Percentiles rank a stretch among this genome's conserved stretches.
Conservation (phyloP, 2,113 vertebrate species). For the Chloropsis hardwickii region DNA sequence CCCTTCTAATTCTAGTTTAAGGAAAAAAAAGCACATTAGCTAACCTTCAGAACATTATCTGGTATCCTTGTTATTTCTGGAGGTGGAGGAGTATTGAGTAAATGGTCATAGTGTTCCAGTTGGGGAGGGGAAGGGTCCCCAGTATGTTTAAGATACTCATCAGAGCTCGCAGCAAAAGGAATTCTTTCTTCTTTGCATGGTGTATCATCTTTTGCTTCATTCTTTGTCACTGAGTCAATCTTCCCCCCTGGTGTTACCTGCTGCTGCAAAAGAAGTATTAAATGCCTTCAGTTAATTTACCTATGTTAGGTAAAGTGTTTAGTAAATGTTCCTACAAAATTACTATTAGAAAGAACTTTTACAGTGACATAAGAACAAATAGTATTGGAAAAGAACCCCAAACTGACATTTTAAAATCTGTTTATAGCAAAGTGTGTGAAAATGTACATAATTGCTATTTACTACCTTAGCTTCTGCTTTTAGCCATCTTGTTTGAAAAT, state of each 20-base stretch:
- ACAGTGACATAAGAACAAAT: neutral
- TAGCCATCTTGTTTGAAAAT: conserved; percentile 74
- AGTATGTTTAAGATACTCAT: conserved; percentile 47
- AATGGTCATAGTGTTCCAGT: conserved; percentile 65
- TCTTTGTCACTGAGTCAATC: neutral
- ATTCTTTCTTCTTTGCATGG: neutral
- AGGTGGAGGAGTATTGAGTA: conserved; percentile 70
- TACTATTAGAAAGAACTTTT: neutral
- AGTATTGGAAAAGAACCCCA: neutral
- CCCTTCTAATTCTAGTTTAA: neutral
- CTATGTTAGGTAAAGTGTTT: neutral
- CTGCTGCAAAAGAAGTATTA: neutral
- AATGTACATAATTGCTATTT: neutral
- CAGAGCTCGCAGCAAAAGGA: conserved; percentile 20
- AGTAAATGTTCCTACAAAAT: neutral
- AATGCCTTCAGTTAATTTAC: neutral
- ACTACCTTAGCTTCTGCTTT: conserved; percentile 66
- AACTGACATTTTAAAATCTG: neutral
- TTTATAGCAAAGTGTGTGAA: neutral
- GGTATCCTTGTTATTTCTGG: conserved; percentile 77
- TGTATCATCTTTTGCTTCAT: neutral
- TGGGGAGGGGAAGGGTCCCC: conserved; percentile 59
- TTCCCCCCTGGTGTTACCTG: neutral
- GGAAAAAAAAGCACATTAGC: neutral
- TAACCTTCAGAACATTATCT: conserved; percentile 75